Percentiles rank a stretch among this genome's conserved stretches.
Conservation (phyloP, 2,113 vertebrate species). For the Isurus oxyrinchus region DNA sequence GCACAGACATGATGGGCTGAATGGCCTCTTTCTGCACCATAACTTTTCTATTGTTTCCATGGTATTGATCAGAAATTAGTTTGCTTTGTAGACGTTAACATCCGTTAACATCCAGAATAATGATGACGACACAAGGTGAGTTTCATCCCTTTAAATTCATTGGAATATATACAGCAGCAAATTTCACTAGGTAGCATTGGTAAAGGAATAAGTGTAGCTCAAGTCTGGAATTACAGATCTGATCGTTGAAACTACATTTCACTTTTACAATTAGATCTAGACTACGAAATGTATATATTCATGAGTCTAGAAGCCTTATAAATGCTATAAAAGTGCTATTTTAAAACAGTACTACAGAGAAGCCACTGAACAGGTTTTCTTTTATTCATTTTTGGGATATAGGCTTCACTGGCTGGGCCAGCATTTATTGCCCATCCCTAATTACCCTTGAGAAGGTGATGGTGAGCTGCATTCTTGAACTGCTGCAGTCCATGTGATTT, state of each 20-base stretch:
- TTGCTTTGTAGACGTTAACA: background rate
- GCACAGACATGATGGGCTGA: too few species aligned
- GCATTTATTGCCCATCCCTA: too few species aligned
- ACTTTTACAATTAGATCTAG: background rate
- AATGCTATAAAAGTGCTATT: background rate
- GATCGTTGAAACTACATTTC: background rate
- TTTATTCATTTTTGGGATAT: too few species aligned
- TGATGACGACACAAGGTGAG: background rate
- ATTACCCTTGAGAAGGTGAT: too few species aligned
- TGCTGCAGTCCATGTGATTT: too few species aligned
- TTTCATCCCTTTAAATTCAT: background rate
- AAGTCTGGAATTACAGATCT: background rate
- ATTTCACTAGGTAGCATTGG: background rate
- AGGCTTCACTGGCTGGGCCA: too few species aligned
- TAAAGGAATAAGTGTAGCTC: background rate
- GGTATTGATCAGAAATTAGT: background rate
- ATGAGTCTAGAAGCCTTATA: background rate
- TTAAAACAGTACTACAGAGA: background rate
- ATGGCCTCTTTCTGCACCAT: too few species aligned
- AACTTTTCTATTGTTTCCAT: background rate
- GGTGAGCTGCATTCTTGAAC: too few species aligned
- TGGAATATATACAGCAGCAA: background rate
- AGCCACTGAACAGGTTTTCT: background rate
- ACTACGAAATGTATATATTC: background rate
- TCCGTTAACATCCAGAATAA: background rate